A percentile compares a stretch with the other conserved stretches of the same genome.
Conservation (phyloP, 2,888 invertebrate genomes). For the Drosophila peninsularis region DNA sequence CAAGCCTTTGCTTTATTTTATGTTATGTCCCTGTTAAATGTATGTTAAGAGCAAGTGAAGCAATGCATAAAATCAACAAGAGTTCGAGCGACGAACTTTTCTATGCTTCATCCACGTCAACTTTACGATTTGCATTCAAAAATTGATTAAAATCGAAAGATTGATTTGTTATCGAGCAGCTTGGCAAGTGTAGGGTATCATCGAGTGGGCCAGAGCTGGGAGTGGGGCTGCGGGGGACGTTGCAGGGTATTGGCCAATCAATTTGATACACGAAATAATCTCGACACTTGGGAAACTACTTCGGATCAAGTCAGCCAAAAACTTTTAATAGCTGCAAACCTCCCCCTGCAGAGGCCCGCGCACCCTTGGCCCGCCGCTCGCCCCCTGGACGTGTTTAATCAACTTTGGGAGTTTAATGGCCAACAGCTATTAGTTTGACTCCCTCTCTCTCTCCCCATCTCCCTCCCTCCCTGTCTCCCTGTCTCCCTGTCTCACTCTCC, state of each 20-base stretch:
- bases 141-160: neutral
- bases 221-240: neutral
- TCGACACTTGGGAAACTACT: slow-evolving; percentile 47
- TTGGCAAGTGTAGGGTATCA: neutral
- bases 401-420: slow-evolving; percentile 57
- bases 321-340: slow-evolving; percentile 47
- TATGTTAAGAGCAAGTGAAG: too few species aligned
- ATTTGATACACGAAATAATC: slow-evolving; percentile 40
- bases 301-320: slow-evolving; percentile 30
- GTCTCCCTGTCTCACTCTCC: neutral
- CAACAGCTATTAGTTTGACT: slow-evolving; percentile 41
- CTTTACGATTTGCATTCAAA: neutral
- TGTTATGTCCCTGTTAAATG: too few species aligned
- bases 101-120: neutral
- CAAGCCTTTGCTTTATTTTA: too few species aligned
- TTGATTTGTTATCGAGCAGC: neutral
- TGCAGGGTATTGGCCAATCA: slow-evolving; percentile 23
- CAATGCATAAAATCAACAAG: neutral
- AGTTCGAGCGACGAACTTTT: neutral
- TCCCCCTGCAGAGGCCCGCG: neutral
- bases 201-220: neutral
- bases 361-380: neutral
- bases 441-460: neutral
- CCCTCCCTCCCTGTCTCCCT: neutral
- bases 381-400: slow-evolving; percentile 49